A percentile compares a stretch with the other conserved stretches of the same genome.
These are phyloP conservation scores for Troilus luridus DNA, from an alignment of 2,888 invertebrate species.

Conservation along the genomic window DNA sequence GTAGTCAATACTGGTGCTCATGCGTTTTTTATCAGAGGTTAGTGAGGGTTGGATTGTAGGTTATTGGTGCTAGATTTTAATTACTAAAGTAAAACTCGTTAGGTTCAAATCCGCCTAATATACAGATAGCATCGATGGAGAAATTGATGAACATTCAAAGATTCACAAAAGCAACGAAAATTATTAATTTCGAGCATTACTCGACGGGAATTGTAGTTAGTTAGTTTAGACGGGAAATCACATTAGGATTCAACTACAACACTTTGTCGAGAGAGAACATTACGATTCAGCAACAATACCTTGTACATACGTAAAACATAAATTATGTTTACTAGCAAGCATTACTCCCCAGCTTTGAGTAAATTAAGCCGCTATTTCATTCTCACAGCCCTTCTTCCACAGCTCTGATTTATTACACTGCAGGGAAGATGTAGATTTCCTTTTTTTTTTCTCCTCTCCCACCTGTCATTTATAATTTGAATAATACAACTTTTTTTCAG, in stretches of 20 bases:
- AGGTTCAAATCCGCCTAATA: neutral
- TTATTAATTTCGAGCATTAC: neutral
- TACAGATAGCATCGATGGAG: neutral
- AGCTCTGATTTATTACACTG: slow-evolving; percentile 1
- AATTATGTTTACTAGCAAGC: slow-evolving; percentile 7
- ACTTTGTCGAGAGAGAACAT: neutral
- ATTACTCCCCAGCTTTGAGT: slow-evolving; percentile 13
- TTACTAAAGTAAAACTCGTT: neutral
- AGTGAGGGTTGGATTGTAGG: too few relatives aligned
- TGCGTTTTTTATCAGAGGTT: too few relatives aligned
- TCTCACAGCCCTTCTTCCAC: neutral
- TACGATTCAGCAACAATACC: neutral
- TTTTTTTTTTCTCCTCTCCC: neutral
- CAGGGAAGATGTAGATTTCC: slow-evolving; percentile 10
- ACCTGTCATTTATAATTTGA: slow-evolving; percentile 28
- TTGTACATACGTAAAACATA: slow-evolving; percentile 14
- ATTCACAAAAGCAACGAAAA: neutral
- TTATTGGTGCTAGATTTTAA: too few relatives aligned
- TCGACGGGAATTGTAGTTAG: neutral
- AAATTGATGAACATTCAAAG: neutral
- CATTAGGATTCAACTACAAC: neutral
- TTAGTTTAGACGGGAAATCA: too few relatives aligned
- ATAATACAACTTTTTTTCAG: slow-evolving; percentile 20
- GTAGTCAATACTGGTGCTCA: too few relatives aligned
- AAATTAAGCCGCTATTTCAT: slow-evolving; percentile 26